Evolutionary conservation across 1,140 invertebrate species (phyloP).

Genomic region (Drosophila sulfurigaster): DNA sequence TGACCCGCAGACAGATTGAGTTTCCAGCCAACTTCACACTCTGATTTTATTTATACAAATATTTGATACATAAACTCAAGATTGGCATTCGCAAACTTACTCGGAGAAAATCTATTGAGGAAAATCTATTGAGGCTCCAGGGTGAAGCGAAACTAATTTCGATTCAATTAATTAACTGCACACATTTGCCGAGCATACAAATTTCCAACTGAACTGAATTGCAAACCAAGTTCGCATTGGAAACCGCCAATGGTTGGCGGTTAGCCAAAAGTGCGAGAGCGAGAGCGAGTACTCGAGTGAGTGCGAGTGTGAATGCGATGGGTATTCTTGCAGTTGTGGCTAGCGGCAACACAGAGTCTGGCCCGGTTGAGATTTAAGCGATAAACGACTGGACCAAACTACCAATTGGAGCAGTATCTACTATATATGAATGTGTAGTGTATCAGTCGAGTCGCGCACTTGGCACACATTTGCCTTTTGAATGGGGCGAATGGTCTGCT

Average conservation of each 20-base stretch:
- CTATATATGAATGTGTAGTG: neutral
- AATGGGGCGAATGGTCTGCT: constrained; percentile 22
- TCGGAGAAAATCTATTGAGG: neutral
- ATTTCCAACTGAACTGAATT: constrained; percentile 3
- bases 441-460: constrained; percentile 39
- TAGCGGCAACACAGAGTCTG: constrained; percentile 11
- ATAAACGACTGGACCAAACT: constrained; percentile 49
- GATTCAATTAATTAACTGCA: constrained; percentile 60
- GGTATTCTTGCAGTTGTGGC: constrained; percentile 23
- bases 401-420: constrained; percentile 26
- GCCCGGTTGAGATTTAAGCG: constrained; percentile 37
- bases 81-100: neutral
- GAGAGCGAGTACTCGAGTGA: no score
- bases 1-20: neutral
- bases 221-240: constrained; percentile 10
- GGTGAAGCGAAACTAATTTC: constrained; percentile 45
- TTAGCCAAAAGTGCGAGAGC: constrained; percentile 35
- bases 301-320: constrained; percentile 5
- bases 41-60: neutral
- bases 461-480: constrained; percentile 45
- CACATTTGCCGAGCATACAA: constrained; percentile 12
- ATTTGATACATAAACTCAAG: neutral
- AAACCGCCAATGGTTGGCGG: constrained; percentile 39
- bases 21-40: neutral
- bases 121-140: neutral